Evolutionary conservation across 1,140 invertebrate species (phyloP).

Genomic region (Ctenoplectra terminalis): DNA sequence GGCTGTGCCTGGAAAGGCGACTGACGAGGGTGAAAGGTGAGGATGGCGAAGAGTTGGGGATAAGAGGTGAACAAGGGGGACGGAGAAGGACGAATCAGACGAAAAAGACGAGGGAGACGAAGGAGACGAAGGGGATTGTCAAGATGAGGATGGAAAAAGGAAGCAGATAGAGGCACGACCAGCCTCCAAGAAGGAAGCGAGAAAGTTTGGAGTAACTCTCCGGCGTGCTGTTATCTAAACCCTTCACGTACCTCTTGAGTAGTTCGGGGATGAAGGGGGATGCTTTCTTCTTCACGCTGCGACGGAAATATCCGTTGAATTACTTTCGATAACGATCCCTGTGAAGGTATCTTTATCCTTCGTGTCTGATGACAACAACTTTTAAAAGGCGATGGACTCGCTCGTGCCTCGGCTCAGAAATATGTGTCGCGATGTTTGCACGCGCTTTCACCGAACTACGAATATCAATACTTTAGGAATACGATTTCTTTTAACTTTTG

Average conservation of each 20-base stretch:
- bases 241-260: conserved; percentile 62
- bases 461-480: too few species aligned
- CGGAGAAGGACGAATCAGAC: too few species aligned
- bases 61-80: background rate
- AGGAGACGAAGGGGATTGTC: conserved; percentile 27
- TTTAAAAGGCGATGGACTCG: background rate
- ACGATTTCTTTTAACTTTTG: too few species aligned
- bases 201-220: conserved; percentile 66
- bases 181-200: conserved; percentile 45
- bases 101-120: background rate
- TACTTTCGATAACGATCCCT: conserved; percentile 55
- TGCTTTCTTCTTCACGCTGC: conserved; percentile 39
- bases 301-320: conserved; percentile 48
- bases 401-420: background rate
- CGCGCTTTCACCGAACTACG: too few species aligned
- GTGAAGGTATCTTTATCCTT: conserved; percentile 9
- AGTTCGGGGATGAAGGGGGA: conserved; percentile 59
- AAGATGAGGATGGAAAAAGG: conserved; percentile 41
- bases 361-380: conserved; percentile 10
- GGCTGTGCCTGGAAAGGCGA: conserved; percentile 37
- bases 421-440: background rate
- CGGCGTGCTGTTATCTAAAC: conserved; percentile 66
- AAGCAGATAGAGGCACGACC: conserved; percentile 23
- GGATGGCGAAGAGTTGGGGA: background rate
- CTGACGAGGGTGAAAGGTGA: conserved; percentile 56